Conservation (phyloP, 2,113 vertebrate species). For the Madoqua kirkii region DNA sequence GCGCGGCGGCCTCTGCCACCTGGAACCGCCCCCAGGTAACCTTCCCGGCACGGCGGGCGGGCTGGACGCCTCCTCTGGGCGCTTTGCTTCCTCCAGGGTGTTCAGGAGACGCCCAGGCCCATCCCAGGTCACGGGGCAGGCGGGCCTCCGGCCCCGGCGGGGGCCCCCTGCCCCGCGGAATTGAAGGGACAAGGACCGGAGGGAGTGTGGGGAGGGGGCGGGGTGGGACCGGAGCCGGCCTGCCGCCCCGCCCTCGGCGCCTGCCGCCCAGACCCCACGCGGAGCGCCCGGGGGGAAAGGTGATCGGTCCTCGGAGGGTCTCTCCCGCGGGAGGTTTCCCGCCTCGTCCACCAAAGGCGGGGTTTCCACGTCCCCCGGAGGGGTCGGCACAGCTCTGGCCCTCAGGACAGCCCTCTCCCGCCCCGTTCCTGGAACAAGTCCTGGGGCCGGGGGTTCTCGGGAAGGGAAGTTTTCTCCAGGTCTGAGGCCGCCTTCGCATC, state of each 20-base stretch:
- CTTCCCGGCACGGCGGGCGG: fast-evolving
- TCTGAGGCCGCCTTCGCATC: background rate
- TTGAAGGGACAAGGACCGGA: background rate
- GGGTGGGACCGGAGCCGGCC: background rate
- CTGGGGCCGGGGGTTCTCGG: background rate
- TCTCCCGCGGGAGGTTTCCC: background rate
- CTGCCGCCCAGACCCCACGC: background rate
- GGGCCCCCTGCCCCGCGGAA: background rate
- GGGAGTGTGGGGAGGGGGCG: fast-evolving
- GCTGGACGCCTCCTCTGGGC: background rate
- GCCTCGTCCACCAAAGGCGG: fast-evolving
- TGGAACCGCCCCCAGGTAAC: background rate
- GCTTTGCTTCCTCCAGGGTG: fast-evolving
- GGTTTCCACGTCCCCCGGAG: background rate
- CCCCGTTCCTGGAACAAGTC: background rate
- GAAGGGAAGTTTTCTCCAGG: background rate
- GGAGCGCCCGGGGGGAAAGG: background rate
- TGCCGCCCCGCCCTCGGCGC: background rate
- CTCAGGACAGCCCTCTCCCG: background rate
- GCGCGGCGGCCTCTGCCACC: background rate
- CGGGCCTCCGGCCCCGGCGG: background rate
- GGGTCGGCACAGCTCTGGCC: background rate
- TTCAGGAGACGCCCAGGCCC: fast-evolving
- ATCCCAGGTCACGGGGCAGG: background rate
- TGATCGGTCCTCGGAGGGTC: background rate